Evolutionary conservation across 2,113 vertebrate genomes (phyloP).

Genomic region (Dolichallabes microphthalmus): DNA sequence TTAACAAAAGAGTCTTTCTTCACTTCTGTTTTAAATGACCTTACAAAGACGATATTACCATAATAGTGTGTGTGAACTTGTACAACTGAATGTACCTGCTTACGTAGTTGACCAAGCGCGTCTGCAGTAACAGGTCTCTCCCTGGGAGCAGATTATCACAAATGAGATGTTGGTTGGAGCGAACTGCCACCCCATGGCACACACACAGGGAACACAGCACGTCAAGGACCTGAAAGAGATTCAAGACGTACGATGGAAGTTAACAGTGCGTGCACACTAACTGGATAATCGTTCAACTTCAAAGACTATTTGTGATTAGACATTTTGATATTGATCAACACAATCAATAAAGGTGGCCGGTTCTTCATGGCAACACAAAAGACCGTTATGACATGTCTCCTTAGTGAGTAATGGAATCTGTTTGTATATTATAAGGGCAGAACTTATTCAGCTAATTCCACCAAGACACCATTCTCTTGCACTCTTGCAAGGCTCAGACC

Average conservation of each 20-base stretch:
- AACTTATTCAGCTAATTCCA: background rate
- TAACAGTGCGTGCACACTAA: background rate
- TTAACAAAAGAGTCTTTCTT: background rate
- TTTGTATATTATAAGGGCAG: background rate
- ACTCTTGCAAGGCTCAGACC: constrained; percentile 61
- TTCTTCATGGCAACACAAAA: background rate
- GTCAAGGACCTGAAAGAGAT: constrained; percentile 81
- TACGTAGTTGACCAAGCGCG: constrained; percentile 89
- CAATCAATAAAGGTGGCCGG: background rate
- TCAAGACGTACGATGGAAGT: background rate
- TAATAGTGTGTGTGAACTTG: background rate
- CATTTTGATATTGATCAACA: background rate
- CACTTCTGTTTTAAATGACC: background rate
- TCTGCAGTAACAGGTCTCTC: constrained; percentile 89
- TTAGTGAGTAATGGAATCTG: background rate
- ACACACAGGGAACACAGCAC: constrained; percentile 95
- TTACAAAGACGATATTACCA: background rate
- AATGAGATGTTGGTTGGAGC: constrained; percentile 94
- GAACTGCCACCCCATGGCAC: constrained; percentile 92
- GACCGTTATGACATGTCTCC: background rate
- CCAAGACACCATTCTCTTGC: constrained; percentile 7
- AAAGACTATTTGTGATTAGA: background rate
- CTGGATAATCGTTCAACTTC: too few species aligned
- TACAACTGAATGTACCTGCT: constrained; percentile 78
- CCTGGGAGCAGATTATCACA: constrained; percentile 95